Base-by-base conservation (phyloP, 2,888 invertebrate genomes). In the Parnassius glacialis region DNA sequence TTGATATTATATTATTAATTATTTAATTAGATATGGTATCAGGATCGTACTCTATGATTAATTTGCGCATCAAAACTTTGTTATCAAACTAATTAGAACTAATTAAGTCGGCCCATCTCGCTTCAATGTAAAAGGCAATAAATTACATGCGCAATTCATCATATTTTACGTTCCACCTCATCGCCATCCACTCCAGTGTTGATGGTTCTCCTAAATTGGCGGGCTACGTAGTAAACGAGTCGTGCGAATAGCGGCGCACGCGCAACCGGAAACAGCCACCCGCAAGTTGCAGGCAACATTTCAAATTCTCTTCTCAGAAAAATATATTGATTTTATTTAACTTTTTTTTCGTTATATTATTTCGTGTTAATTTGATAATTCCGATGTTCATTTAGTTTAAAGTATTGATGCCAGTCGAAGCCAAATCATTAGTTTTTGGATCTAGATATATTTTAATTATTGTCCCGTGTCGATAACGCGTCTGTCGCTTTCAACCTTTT, bases 121-220 rank as follows among this genome's bases (percentile, higher is more conserved):
- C 60, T 54, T 53, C 25, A 11, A 54, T 16, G 59, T 52, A 64
- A 67, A 65, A 64, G 65, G 61, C 52, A 61, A 62, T 67, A 69
- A 70, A 68, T 68, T 68, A 73, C 56, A 52, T 64, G 45, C 54
- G 65, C 67, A 69, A 74, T 74, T 74, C 72, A 77, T 79, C 74
- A 77, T 73, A 51, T 25, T 65, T 53, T 57, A 54, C 41, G 80
- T 80, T 74, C 65, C 77, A 78, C 65, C 76, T 78, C 84, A 85
- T 87, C 74, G 77, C 80, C 65, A 34, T 66, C 65, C 81, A 78
- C 78, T 81, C 74, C 73, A 62, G 81, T 85, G 88, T 84, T 87
- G 88, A 87, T 85, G 70, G 81, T 76, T 78, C 69, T 68, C 68
- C 70, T 65, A 78, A 76, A 89, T 85, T 83, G 84, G 88, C 87